Evolutionary conservation across 2,113 vertebrate genomes (phyloP).

Genomic region (Peromyscus polionotus): DNA sequence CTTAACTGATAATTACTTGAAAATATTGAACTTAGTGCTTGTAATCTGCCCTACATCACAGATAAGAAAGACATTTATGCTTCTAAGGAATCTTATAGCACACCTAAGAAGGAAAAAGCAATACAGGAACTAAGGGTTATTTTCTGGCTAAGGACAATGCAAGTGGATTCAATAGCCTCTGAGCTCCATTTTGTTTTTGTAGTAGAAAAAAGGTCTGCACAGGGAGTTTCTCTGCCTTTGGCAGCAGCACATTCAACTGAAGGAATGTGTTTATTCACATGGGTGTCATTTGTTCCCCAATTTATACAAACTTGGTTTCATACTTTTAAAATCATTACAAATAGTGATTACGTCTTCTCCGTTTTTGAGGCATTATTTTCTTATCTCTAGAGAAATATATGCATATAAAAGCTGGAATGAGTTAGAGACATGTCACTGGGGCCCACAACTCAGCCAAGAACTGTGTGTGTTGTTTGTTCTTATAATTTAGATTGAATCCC

Average conservation of each 20-base stretch:
- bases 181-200: background rate
- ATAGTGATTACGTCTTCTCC: background rate
- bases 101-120: background rate
- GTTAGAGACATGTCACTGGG: background rate
- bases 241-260: background rate
- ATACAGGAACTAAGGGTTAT: background rate
- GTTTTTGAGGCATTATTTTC: background rate
- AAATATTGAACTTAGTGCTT: slow-evolving; percentile 32
- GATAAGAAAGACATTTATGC: background rate
- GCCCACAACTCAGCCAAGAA: background rate
- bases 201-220: background rate
- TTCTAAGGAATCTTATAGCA: background rate
- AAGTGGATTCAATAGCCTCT: background rate
- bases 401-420: background rate
- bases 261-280: background rate
- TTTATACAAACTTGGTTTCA: slow-evolving; percentile 18
- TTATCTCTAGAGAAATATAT: slow-evolving; percentile 50
- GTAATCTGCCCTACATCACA: background rate
- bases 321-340: slow-evolving; percentile 42
- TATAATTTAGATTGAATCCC: slow-evolving; percentile 46
- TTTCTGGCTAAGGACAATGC: background rate
- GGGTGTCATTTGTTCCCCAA: background rate
- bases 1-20: background rate
- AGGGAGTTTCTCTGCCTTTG: background rate
- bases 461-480: background rate